A percentile compares a stretch with the other conserved stretches of the same genome.
Evolutionary conservation across 2,797 vertebrate genomes (phyloP).

Genomic region (Spatula versicolor): DNA sequence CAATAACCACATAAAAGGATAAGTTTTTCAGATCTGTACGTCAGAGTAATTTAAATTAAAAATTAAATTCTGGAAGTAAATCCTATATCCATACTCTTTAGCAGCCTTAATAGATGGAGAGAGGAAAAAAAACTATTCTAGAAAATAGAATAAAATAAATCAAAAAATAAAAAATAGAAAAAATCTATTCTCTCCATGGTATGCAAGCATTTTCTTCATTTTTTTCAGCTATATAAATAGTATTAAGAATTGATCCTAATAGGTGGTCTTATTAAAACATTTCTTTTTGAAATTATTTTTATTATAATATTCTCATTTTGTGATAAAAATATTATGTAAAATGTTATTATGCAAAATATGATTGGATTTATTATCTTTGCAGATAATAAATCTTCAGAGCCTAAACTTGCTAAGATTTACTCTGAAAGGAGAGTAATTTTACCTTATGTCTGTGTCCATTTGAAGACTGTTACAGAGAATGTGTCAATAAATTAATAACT

Average conservation of each 20-base stretch:
- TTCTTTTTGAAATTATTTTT: background rate
- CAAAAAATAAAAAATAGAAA: too few relatives aligned
- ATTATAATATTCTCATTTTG: background rate
- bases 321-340: background rate
- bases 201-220: background rate
- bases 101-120: background rate
- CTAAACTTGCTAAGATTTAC: background rate
- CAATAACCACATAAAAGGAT: background rate
- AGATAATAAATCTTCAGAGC: background rate
- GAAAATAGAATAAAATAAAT: too few relatives aligned
- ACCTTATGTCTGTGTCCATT: background rate
- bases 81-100: background rate
- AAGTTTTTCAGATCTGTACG: fast-evolving
- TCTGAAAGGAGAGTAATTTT: background rate
- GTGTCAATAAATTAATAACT: background rate
- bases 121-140: background rate
- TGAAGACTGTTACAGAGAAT: background rate
- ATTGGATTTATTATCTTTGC: background rate
- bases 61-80: background rate
- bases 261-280: background rate
- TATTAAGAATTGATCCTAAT: background rate
- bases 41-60: background rate
- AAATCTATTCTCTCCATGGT: background rate
- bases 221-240: background rate
- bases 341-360: background rate